Conservation (phyloP, 37 sponge, comb jelly and placozoan species). For the Petrosia ficiformis region DNA sequence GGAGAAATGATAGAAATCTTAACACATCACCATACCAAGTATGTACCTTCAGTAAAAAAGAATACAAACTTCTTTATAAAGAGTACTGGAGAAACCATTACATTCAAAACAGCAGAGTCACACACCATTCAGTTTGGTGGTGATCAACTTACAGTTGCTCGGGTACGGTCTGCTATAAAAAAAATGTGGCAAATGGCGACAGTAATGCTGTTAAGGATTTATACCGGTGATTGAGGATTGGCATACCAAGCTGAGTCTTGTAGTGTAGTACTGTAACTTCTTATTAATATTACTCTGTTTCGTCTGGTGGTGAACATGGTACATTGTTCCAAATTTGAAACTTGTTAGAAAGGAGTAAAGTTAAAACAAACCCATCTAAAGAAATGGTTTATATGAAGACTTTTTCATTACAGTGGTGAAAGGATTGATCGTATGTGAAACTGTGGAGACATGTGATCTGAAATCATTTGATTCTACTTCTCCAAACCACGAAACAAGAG, state of each 20-base stretch:
- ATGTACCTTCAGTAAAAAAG: slow-evolving; percentile 24
- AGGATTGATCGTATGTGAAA: background rate
- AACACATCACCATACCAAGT: slow-evolving; percentile 8
- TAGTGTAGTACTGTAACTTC: slow-evolving; percentile 2
- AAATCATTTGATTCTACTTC: slow-evolving; percentile 5
- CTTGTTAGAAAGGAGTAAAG: background rate
- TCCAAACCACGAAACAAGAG: no score
- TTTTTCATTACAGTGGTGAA: background rate
- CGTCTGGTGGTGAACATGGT: slow-evolving; percentile 19
- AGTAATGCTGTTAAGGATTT: no score
- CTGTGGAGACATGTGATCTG: background rate
- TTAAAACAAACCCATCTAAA: background rate
- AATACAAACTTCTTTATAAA: background rate
- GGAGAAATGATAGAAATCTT: slow-evolving; percentile 53
- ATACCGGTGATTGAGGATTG: slow-evolving; percentile 43
- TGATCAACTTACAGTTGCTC: slow-evolving; percentile 46
- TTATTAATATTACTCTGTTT: slow-evolving; percentile 33
- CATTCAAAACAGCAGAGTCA: background rate
- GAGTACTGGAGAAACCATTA: background rate
- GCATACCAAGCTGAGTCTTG: slow-evolving; percentile 20
- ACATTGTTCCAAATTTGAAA: slow-evolving; percentile 6
- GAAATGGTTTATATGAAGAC: background rate
- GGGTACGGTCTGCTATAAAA: slow-evolving; percentile 13
- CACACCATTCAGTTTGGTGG: slow-evolving; percentile 33
- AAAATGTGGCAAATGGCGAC: no score